These are phyloP conservation scores for Mormyrops attenuatus DNA, from an alignment of 2,797 vertebrate genomes.

Conservation along the genomic window DNA sequence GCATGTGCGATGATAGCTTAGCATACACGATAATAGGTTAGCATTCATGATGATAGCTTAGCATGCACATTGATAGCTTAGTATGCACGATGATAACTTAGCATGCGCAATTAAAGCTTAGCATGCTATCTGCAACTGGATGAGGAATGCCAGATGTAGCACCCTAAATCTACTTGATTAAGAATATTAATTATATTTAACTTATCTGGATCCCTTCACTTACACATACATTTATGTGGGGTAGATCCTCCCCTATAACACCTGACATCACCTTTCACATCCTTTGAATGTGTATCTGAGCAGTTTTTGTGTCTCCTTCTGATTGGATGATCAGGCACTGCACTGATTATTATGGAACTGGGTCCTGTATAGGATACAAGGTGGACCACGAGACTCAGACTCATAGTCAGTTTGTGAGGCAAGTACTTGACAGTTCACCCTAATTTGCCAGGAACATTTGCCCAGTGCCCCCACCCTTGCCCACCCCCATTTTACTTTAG, in stretches of 20 bases:
- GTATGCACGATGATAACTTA: background rate
- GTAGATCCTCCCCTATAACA: background rate
- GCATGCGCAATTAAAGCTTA: background rate
- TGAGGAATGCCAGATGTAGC: background rate
- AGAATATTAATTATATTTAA: background rate
- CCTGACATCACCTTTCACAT: background rate
- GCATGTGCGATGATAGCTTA: background rate
- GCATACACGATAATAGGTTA: background rate
- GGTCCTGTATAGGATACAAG: background rate
- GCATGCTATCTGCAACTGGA: background rate
- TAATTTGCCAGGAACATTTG: background rate
- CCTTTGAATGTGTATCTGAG: background rate
- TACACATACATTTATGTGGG: background rate
- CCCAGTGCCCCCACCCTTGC: background rate
- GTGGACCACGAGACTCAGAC: background rate
- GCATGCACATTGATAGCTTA: background rate
- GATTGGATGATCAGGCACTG: background rate
- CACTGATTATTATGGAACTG: background rate
- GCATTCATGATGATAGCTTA: background rate
- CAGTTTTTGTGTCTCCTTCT: background rate
- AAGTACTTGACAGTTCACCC: background rate
- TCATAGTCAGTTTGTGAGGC: background rate
- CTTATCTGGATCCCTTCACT: background rate
- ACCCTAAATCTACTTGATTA: background rate
- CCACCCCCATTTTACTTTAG: conserved; percentile 22